A percentile compares a stretch with the other conserved stretches of the same genome.
phyloP scores from a whole-genome alignment of 2,888 invertebrate genomes.

The Oligia fasciuncula region DNA sequence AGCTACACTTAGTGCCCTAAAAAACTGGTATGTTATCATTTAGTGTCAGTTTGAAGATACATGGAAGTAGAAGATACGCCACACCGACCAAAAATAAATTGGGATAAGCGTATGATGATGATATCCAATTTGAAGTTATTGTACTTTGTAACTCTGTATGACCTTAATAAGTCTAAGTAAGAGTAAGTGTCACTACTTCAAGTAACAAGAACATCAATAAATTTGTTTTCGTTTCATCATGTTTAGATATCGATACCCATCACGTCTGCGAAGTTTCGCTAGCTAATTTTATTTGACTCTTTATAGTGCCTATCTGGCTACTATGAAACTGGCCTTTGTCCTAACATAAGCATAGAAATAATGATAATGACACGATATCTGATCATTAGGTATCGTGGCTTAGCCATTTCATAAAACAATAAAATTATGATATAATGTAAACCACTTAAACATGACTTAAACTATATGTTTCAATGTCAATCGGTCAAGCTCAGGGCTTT shows the following conservation, averaged over 20 bases:
- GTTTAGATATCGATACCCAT: too few species aligned
- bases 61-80: neutral
- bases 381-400: neutral
- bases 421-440: neutral
- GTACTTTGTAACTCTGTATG: neutral
- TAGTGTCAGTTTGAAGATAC: neutral
- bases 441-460: neutral
- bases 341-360: neutral
- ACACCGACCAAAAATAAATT: neutral
- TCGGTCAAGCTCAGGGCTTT: slow-evolving; percentile 40
- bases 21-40: neutral
- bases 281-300: too few species aligned
- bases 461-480: neutral
- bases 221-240: too few species aligned
- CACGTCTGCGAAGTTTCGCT: too few species aligned
- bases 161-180: neutral
- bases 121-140: neutral
- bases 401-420: neutral
- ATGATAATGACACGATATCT: neutral
- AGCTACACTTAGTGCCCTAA: neutral
- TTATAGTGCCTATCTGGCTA: too few species aligned
- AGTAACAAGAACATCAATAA: too few species aligned
- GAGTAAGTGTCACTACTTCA: too few species aligned
- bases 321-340: neutral
- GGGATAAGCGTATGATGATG: too few species aligned